A percentile compares a stretch with the other conserved stretches of the same genome.
phyloP scores from a whole-genome alignment of 2,797 vertebrate genomes.

The Sebastiscus albofasciatus region DNA sequence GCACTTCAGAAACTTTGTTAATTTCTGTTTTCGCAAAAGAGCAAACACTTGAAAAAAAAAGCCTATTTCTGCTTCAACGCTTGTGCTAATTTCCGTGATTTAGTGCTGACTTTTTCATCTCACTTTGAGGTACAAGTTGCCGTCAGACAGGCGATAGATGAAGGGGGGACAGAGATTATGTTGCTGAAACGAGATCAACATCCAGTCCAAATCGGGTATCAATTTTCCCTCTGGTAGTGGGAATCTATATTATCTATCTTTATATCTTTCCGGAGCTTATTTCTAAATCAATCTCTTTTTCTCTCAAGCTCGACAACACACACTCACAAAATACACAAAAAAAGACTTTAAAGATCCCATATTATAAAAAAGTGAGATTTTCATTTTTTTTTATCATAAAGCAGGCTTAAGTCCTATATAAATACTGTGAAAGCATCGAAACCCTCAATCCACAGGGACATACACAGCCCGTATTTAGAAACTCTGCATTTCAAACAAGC shows the following conservation, averaged over 20 bases:
- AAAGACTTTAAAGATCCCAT: too few relatives aligned
- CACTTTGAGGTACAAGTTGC: neutral
- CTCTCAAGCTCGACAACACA: too few relatives aligned
- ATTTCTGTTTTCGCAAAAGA: neutral
- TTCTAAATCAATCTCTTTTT: too few relatives aligned
- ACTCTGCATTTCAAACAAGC: too few relatives aligned
- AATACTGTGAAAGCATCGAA: too few relatives aligned
- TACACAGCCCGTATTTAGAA: too few relatives aligned
- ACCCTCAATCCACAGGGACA: too few relatives aligned
- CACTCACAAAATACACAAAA: too few relatives aligned
- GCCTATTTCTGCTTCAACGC: constrained; percentile 15
- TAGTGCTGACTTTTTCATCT: neutral
- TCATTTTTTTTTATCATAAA: too few relatives aligned
- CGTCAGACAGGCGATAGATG: neutral
- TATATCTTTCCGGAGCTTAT: too few relatives aligned
- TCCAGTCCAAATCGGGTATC: neutral
- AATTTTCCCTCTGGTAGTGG: neutral
- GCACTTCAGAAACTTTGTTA: neutral
- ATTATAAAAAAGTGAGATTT: too few relatives aligned
- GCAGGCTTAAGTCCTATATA: too few relatives aligned
- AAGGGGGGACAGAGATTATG: neutral
- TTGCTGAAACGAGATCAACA: neutral
- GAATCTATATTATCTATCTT: neutral
- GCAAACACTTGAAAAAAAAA: neutral
- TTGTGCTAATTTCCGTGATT: constrained; percentile 5